A percentile compares a stretch with the other conserved stretches of the same genome.
These are phyloP conservation scores for Acridotheres tristis DNA, from an alignment of 2,797 vertebrate genomes.

Conservation along the genomic window DNA sequence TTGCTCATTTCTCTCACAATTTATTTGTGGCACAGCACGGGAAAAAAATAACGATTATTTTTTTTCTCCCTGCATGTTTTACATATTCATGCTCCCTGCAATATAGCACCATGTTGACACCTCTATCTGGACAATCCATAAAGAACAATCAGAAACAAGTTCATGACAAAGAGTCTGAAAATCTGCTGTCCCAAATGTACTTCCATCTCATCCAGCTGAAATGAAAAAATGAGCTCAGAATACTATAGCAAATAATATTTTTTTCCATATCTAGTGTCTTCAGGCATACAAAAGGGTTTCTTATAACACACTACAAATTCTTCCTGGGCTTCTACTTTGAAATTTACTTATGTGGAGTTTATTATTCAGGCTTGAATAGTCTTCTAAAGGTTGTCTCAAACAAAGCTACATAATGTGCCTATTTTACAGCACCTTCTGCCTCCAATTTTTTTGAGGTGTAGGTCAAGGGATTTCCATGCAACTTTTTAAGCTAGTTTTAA, in stretches of 20 bases:
- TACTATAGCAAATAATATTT: constrained; percentile 27
- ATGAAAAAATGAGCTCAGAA: constrained; percentile 17
- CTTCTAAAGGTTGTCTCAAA: constrained; percentile 31
- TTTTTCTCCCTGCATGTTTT: not conserved
- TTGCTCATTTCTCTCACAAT: not conserved
- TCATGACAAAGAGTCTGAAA: constrained; percentile 16
- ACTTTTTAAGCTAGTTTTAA: not conserved
- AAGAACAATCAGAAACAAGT: constrained; percentile 19
- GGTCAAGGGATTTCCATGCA: not conserved
- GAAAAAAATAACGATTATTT: not conserved
- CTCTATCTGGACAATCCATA: not conserved
- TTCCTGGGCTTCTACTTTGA: constrained; percentile 31
- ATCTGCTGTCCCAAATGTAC: not conserved
- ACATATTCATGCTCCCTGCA: not conserved
- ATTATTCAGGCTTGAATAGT: constrained; percentile 27
- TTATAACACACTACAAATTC: not conserved
- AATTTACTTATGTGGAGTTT: constrained; percentile 38
- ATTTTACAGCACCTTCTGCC: not conserved
- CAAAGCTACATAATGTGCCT: constrained; percentile 1
- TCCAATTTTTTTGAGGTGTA: not conserved
- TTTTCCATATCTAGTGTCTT: not conserved
- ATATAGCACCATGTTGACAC: not conserved
- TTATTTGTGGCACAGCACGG: not conserved
- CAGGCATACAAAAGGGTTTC: not conserved
- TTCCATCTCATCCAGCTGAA: not conserved